Conservation (phyloP, 2,113 vertebrate genomes). For the Sminthopsis crassicaudata region DNA sequence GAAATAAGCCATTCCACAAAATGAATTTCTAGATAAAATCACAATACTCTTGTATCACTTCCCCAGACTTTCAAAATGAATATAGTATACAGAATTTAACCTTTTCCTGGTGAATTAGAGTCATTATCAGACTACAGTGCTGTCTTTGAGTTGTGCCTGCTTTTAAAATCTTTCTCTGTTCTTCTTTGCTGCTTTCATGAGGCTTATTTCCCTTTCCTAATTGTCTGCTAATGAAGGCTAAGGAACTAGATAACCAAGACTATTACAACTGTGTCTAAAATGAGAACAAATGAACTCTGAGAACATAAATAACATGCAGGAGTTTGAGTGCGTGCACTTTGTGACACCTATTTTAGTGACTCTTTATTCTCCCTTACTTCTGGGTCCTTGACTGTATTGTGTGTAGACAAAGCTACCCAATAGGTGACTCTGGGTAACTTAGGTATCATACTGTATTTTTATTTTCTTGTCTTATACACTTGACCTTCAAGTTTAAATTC, state of each 20-base stretch:
- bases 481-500: background rate
- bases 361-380: background rate
- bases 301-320: background rate
- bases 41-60: background rate
- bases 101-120: background rate
- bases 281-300: background rate
- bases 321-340: background rate
- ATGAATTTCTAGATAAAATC: background rate
- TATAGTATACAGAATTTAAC: background rate
- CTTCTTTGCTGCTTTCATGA: background rate
- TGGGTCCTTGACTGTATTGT: background rate
- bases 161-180: background rate
- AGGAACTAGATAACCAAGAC: background rate
- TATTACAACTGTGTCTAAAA: background rate
- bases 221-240: background rate
- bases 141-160: background rate
- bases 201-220: background rate
- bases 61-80: background rate
- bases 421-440: background rate
- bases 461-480: background rate
- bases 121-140: background rate
- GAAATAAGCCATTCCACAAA: background rate
- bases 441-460: background rate
- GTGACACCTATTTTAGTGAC: background rate
- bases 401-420: background rate